A percentile compares a stretch with the other conserved stretches of the same genome.
These are phyloP conservation scores for Hirtodrosophila histrioides DNA, from an alignment of 2,888 invertebrate genomes.

Conservation along the genomic window DNA sequence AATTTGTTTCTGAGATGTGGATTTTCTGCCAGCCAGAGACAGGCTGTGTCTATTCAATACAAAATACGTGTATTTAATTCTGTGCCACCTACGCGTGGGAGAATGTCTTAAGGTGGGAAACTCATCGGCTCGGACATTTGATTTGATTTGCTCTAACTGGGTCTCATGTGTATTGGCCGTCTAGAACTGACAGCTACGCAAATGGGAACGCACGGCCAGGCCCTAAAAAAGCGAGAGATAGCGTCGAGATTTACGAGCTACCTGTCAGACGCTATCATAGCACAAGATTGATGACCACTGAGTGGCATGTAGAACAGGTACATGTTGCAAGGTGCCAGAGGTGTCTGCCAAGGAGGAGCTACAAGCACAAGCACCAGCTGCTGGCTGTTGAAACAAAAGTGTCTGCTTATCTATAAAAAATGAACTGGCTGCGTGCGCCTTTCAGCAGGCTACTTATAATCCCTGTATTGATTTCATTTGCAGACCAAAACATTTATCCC, in stretches of 20 bases:
- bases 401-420: conserved; percentile 67
- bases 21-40: too few species aligned
- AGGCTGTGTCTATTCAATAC: neutral
- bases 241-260: conserved; percentile 73
- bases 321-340: neutral
- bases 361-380: conserved; percentile 24
- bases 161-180: conserved; percentile 67
- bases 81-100: neutral
- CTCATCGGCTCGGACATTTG: conserved; percentile 56
- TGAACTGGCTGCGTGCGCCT: conserved; percentile 47
- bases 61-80: neutral
- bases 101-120: neutral
- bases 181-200: conserved; percentile 71
- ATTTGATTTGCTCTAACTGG: conserved; percentile 46
- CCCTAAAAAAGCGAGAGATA: conserved; percentile 54
- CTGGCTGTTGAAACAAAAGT: conserved; percentile 42
- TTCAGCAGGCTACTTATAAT: conserved; percentile 52
- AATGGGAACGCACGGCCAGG: conserved; percentile 54
- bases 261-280: conserved; percentile 75
- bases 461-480: conserved; percentile 46
- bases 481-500: conserved; percentile 38
- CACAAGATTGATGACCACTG: conserved; percentile 65
- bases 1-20: too few species aligned
- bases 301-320: conserved; percentile 54
- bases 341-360: neutral